Percentiles rank a stretch among this genome's conserved stretches.
These are phyloP conservation scores for Biston stratarius DNA, from an alignment of 2,888 invertebrate genomes.

Conservation along the genomic window DNA sequence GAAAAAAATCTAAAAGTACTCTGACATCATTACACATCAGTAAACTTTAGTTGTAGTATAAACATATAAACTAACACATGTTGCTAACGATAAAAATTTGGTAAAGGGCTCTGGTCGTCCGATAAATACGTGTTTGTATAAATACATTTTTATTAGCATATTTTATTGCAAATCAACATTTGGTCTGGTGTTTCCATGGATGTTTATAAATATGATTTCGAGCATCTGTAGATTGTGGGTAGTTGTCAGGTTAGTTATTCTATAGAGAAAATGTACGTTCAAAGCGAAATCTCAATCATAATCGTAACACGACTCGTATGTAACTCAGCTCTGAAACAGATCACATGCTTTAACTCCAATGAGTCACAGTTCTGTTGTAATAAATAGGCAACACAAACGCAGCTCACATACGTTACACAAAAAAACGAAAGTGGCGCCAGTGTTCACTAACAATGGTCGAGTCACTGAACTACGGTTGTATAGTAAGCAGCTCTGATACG, in stretches of 20 bases:
- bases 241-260: neutral
- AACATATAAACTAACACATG: conserved; percentile 32
- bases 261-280: too few species aligned
- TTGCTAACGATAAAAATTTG: conserved; percentile 36
- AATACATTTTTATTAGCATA: conserved; percentile 29
- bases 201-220: conserved; percentile 14
- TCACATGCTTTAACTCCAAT: too few species aligned
- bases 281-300: neutral
- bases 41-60: conserved; percentile 22
- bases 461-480: too few species aligned
- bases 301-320: too few species aligned
- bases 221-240: neutral
- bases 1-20: conserved; percentile 11
- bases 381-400: too few species aligned
- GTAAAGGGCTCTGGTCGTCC: conserved; percentile 30
- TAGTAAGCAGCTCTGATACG: too few species aligned
- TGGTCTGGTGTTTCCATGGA: conserved; percentile 1
- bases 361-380: too few species aligned
- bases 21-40: conserved; percentile 20
- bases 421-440: too few species aligned
- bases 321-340: too few species aligned
- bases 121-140: conserved; percentile 28
- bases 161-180: conserved; percentile 35
- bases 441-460: too few species aligned
- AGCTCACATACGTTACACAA: too few species aligned